Base-by-base conservation (phyloP, 2,888 invertebrate genomes). In the Dynastes hyllus region DNA sequence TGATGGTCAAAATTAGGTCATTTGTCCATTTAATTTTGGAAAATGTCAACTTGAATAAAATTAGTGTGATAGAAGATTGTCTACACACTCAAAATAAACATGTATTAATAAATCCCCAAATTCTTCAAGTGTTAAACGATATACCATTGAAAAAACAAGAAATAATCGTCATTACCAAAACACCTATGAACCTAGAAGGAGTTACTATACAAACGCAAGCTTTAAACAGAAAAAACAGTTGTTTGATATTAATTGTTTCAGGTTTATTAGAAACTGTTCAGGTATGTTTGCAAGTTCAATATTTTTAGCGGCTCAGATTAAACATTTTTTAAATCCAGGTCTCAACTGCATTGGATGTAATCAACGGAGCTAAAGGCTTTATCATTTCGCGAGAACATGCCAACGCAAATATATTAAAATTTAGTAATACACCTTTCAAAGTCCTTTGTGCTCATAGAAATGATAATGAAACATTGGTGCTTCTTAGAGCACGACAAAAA, bases 11-110 rank as follows among this genome's bases (percentile, higher is more conserved):
- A 86, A 88, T 93, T 0, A 90, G 94, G 37, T 88, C 91, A 0
- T 90, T 92, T 85, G 89, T 95, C 6, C 96, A 96, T 87, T 86
- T 95, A 0, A 91, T 93, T 0, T 86, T 95, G 0, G 97, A 97
- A 87, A 96, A 96, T 85, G 87, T 91, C 1, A 91, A 91, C 76
- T 90, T 89, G 0, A 88, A 91, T 81, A 94, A 93, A 89, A 90
- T 94, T 0, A 93, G 92, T 86, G 88, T 89, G 55, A 89, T 92
- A 32, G 92, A 93, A 87, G n/a, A 81, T 13, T 70, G 22, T 29
- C 9, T 51, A 8, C 76, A 55, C 16, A 22, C 58, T 1, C 37
- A 53, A 22, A 69, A 76, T 1, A 77, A 78, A 9, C 55, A 61
- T 40, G 53, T 65, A 22, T 91, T 92, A 0, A 82, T 94, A 0